Percentiles rank a stretch among this genome's conserved stretches.
Conservation (phyloP, 2,113 vertebrate species). For the Formicarius rufipectus region DNA sequence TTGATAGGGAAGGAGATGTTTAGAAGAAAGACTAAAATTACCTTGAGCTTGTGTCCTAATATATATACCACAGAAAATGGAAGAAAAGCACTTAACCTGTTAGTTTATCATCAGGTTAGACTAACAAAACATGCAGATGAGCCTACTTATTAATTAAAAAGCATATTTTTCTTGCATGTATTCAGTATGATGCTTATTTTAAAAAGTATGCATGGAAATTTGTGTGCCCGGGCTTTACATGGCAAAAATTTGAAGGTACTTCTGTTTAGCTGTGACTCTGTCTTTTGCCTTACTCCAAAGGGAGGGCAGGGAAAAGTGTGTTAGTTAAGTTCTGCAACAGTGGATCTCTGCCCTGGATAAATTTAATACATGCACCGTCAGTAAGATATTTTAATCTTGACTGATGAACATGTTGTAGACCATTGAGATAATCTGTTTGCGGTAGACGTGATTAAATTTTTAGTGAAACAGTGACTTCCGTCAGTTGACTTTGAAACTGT, state of each 20-base stretch:
- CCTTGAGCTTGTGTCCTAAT: background rate
- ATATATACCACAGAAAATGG: background rate
- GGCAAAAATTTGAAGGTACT: background rate
- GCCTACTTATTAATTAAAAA: background rate
- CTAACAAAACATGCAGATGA: background rate
- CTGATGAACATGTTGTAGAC: background rate
- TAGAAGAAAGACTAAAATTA: background rate
- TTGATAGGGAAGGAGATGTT: background rate
- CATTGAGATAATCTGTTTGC: background rate
- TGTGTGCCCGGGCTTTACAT: background rate
- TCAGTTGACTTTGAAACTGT: constrained; percentile 7
- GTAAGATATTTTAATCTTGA: background rate
- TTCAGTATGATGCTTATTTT: background rate
- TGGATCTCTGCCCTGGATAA: background rate
- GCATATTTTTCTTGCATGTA: background rate
- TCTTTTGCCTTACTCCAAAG: background rate
- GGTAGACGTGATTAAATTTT: background rate
- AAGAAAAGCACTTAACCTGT: background rate
- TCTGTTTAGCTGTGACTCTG: background rate
- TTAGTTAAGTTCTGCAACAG: background rate
- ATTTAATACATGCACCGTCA: background rate
- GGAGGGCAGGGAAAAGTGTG: fast-evolving
- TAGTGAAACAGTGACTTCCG: constrained; percentile 16
- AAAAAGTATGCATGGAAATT: background rate
- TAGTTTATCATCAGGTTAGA: background rate